Percentiles rank a stretch among this genome's conserved stretches.
Evolutionary conservation across 2,888 invertebrate species (phyloP).

Genomic region (Embidobia sp.): DNA sequence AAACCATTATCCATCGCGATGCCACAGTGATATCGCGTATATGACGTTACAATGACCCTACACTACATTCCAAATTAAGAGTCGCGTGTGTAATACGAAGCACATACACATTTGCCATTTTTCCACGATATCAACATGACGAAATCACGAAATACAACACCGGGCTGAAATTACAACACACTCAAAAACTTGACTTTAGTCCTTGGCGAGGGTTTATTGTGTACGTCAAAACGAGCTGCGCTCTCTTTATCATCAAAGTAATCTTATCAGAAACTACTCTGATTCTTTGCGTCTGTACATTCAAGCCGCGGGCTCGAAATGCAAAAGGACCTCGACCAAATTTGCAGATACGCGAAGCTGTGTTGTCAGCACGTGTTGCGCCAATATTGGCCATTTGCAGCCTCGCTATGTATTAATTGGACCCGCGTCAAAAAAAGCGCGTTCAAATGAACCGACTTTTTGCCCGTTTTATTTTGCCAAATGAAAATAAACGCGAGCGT

Average conservation of each 20-base stretch:
- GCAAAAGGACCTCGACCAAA: conserved; percentile 1
- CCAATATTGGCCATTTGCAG: conserved; percentile 20
- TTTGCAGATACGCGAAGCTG: background rate
- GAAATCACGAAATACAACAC: conserved; percentile 22
- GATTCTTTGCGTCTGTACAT: background rate
- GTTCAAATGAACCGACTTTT: conserved; percentile 13
- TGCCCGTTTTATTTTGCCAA: background rate
- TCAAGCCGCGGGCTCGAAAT: background rate
- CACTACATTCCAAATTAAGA: conserved; percentile 19
- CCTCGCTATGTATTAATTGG: conserved; percentile 9
- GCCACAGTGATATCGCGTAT: conserved; percentile 12
- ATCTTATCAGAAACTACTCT: background rate
- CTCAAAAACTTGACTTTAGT: conserved; percentile 3
- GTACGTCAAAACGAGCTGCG: background rate
- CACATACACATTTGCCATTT: conserved; percentile 22
- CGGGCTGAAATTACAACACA: conserved; percentile 18
- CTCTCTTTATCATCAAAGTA: background rate
- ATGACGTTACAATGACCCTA: conserved; percentile 27
- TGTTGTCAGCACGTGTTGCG: conserved; percentile 15
- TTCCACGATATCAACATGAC: conserved; percentile 15
- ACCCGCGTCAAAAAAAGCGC: background rate
- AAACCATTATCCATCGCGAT: conserved; percentile 7
- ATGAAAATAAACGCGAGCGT: background rate
- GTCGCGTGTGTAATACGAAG: conserved; percentile 21
- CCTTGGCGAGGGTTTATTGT: background rate